Conservation (phyloP, 2,888 invertebrate genomes). For the Amiota mariae region DNA sequence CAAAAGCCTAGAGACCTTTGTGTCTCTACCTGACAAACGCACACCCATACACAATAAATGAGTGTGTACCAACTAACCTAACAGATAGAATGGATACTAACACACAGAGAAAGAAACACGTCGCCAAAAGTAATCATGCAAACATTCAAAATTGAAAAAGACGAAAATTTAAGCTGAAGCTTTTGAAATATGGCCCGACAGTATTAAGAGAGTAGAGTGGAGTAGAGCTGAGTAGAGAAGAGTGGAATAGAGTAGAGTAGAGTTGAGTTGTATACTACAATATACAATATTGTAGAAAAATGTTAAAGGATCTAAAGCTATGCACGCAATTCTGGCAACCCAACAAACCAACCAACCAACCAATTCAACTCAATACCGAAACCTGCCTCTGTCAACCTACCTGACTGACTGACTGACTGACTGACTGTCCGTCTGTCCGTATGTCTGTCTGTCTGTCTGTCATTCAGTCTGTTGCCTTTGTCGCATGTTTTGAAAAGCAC, state of each 20-base stretch:
- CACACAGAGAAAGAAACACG: conserved; percentile 5
- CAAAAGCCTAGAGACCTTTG: neutral
- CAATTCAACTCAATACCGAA: no score
- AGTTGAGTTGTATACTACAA: conserved; percentile 31
- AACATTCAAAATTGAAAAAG: conserved; percentile 63
- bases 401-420: neutral
- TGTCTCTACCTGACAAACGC: no score
- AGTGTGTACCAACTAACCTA: no score
- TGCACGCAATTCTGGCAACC: neutral
- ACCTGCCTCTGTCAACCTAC: no score
- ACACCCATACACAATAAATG: no score
- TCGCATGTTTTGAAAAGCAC: conserved; percentile 11
- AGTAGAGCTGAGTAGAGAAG: conserved; percentile 34
- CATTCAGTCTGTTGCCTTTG: neutral
- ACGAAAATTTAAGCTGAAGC: conserved; percentile 60
- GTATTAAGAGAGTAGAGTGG: conserved; percentile 33
- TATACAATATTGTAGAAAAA: conserved; percentile 31
- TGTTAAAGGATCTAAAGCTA: conserved; percentile 7
- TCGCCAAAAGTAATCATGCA: conserved; percentile 23
- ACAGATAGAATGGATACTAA: no score
- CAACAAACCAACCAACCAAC: no score
- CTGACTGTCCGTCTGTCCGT: neutral
- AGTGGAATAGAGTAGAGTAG: conserved; percentile 32
- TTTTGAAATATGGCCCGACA: conserved; percentile 27
- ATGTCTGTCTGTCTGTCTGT: conserved; percentile 1